Conservation (phyloP, 2,888 invertebrate genomes). For the Heteromurus nitidus region DNA sequence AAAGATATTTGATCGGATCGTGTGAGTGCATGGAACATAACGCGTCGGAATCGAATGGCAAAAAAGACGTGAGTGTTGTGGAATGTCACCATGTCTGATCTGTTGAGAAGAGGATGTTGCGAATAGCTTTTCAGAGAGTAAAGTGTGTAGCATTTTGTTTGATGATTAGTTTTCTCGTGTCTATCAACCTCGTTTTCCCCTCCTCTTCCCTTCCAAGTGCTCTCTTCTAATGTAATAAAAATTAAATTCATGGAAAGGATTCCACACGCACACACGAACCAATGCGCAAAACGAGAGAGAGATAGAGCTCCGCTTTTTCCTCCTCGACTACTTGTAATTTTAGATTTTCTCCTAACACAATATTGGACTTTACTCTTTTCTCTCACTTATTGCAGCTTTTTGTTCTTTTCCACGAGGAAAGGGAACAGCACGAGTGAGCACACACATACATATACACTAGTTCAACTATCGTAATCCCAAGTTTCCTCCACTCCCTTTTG, state of each 20-base stretch:
- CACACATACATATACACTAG: too few relatives aligned
- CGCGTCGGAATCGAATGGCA: constrained; percentile 40
- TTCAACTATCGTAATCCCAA: too few relatives aligned
- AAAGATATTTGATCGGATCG: too few relatives aligned
- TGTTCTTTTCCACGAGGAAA: too few relatives aligned
- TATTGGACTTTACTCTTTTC: constrained; percentile 10
- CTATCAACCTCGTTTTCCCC: background rate
- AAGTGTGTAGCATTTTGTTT: constrained; percentile 31
- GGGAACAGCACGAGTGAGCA: too few relatives aligned
- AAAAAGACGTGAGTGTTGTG: constrained; percentile 46
- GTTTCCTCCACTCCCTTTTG: constrained; percentile 17
- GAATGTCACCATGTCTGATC: constrained; percentile 55
- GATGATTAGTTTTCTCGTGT: constrained; percentile 42
- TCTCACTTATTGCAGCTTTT: too few relatives aligned
- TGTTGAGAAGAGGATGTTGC: constrained; percentile 12
- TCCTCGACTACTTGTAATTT: background rate
- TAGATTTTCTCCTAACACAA: constrained; percentile 1
- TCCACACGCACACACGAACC: background rate
- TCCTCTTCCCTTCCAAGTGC: background rate
- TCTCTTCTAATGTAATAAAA: background rate
- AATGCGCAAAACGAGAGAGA: too few relatives aligned
- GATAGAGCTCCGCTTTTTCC: too few relatives aligned
- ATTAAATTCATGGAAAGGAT: constrained; percentile 13
- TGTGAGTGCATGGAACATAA: constrained; percentile 3
- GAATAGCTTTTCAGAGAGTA: constrained; percentile 13